Percentiles rank a stretch among this genome's conserved stretches.
These are phyloP conservation scores for Lates calcarifer DNA, from an alignment of 2,113 vertebrate genomes.

Conservation along the genomic window DNA sequence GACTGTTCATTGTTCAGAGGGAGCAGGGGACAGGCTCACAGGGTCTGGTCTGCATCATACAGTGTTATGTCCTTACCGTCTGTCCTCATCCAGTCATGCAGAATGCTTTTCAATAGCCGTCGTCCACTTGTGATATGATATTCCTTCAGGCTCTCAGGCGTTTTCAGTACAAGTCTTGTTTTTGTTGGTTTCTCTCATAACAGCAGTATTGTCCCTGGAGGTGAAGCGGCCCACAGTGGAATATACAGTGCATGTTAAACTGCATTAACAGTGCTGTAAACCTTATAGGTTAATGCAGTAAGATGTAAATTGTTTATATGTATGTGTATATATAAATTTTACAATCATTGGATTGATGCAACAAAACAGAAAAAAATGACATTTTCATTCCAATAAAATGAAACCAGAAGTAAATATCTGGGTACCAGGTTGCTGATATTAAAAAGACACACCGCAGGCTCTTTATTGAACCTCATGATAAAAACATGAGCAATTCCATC, in stretches of 20 bases:
- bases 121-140: constrained; percentile 28
- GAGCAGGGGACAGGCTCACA: constrained; percentile 40
- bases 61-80: constrained; percentile 13
- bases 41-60: constrained; percentile 49
- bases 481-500: not conserved
- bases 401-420: not conserved
- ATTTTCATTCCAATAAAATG: not conserved
- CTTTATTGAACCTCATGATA: not conserved
- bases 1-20: constrained; percentile 67
- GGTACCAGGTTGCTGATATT: not conserved
- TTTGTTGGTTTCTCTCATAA: constrained; percentile 23
- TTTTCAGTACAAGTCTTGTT: constrained; percentile 16
- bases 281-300: not conserved
- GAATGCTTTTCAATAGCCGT: constrained; percentile 30
- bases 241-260: not conserved
- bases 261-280: not conserved
- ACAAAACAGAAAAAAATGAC: not conserved
- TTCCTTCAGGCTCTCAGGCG: constrained; percentile 1
- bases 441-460: not conserved
- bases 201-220: constrained; percentile 2
- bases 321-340: too few relatives aligned
- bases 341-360: not conserved
- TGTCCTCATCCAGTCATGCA: constrained; percentile 44
- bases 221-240: not conserved
- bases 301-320: too few relatives aligned